A percentile compares a stretch with the other conserved stretches of the same genome.
These are phyloP conservation scores for Crax fasciolata DNA, from an alignment of 2,797 vertebrate genomes.

Conservation along the genomic window DNA sequence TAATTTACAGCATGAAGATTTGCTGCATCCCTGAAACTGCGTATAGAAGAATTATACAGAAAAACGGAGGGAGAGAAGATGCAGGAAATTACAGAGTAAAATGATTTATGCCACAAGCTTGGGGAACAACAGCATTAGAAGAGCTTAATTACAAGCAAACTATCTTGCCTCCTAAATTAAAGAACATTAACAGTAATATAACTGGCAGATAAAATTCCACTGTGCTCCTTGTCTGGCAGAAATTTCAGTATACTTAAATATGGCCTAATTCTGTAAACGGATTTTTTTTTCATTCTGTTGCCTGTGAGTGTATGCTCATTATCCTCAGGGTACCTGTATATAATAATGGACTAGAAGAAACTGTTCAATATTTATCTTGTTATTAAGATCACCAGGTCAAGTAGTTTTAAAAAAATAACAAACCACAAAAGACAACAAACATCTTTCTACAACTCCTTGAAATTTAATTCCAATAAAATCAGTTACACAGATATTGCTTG, in stretches of 20 bases:
- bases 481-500: neutral
- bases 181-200: slow-evolving; percentile 52
- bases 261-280: neutral
- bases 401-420: neutral
- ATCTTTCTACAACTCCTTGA: neutral
- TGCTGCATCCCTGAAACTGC: neutral
- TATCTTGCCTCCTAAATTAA: slow-evolving; percentile 63
- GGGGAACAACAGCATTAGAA: slow-evolving; percentile 43
- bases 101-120: slow-evolving; percentile 30
- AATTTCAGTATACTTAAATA: slow-evolving; percentile 43
- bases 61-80: slow-evolving; percentile 9
- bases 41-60: slow-evolving; percentile 57
- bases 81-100: neutral
- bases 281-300: slow-evolving; percentile 21
- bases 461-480: neutral
- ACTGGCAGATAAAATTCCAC: slow-evolving; percentile 53
- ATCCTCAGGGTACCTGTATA: neutral
- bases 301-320: neutral
- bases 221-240: slow-evolving; percentile 35
- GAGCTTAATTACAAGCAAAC: slow-evolving; percentile 62
- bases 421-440: neutral
- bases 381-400: neutral
- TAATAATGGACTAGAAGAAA: neutral
- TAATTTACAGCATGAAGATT: neutral
- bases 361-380: neutral